These are phyloP conservation scores for Saguinus imperator DNA, from an alignment of 2,113 vertebrate genomes.

Conservation along the genomic window DNA sequence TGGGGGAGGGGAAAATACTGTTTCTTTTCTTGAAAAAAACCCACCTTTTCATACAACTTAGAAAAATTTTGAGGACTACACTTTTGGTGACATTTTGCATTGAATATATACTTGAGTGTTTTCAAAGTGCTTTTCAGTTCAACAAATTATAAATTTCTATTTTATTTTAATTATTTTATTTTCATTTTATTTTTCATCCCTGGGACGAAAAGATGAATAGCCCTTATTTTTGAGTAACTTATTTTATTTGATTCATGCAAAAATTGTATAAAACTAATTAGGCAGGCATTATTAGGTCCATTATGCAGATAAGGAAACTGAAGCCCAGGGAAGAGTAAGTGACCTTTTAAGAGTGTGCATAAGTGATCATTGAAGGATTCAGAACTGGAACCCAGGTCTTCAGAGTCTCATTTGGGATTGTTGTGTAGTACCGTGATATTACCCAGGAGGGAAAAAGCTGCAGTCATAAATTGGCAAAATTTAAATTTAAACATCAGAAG, in stretches of 20 bases:
- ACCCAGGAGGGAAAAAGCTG: not conserved
- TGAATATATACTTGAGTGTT: not conserved
- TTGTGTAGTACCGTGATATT: accelerated
- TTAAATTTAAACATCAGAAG: slow-evolving; percentile 2
- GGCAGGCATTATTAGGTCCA: not conserved
- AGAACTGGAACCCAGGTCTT: not conserved
- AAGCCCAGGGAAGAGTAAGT: not conserved
- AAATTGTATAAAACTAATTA: not conserved
- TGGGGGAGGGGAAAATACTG: not conserved
- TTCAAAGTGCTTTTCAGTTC: not conserved
- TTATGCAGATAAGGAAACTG: slow-evolving; percentile 48
- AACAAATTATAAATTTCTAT: not conserved
- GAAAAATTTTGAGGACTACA: not conserved
- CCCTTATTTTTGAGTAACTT: slow-evolving; percentile 17
- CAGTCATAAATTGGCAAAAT: not conserved
- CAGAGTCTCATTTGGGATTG: not conserved
- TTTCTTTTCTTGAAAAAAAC: not conserved
- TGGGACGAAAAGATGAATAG: not conserved
- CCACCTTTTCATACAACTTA: not conserved
- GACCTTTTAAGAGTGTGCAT: not conserved
- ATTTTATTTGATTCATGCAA: slow-evolving; percentile 7
- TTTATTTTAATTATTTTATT: not conserved
- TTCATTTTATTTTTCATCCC: slow-evolving; percentile 4
- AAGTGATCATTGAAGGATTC: not conserved
- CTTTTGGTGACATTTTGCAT: not conserved